phyloP scores from a whole-genome alignment of 2,888 invertebrate genomes.

The Choristoneura rosaceana region DNA sequence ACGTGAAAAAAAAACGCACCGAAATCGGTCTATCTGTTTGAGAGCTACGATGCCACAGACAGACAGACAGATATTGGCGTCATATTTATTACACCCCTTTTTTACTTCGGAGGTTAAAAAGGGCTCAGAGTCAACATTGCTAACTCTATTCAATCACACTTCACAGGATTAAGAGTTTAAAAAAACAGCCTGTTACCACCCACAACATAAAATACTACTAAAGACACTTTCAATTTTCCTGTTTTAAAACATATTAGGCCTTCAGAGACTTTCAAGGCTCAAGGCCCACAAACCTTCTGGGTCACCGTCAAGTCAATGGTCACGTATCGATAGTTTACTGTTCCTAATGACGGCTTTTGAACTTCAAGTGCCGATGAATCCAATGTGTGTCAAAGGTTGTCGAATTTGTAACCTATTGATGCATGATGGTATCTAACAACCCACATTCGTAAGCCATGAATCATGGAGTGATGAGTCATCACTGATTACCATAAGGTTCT shows the following conservation, averaged over 20 bases:
- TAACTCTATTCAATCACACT: too few species aligned
- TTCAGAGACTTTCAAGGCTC: conserved; percentile 18
- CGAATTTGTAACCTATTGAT: conserved; percentile 16
- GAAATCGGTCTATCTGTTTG: too few species aligned
- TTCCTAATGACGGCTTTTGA: conserved; percentile 25
- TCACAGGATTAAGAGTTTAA: too few species aligned
- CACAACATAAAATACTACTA: too few species aligned
- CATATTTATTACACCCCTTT: too few species aligned
- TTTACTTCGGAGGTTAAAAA: too few species aligned
- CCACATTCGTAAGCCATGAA: background rate
- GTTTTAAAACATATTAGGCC: background rate
- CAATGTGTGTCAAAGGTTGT: conserved; percentile 41
- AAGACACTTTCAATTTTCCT: too few species aligned
- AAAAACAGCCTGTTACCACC: too few species aligned
- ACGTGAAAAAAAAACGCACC: too few species aligned
- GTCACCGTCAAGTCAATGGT: conserved; percentile 24
- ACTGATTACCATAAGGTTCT: background rate
- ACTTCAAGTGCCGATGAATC: conserved; percentile 21
- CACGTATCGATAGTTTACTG: conserved; percentile 11
- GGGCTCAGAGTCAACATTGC: too few species aligned
- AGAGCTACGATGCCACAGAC: too few species aligned
- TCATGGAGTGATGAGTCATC: background rate
- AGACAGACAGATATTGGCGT: too few species aligned
- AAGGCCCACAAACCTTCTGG: conserved; percentile 33
- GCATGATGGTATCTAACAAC: background rate